Base-by-base conservation (phyloP, 2,797 vertebrate genomes). In the Eulemur mongoz region DNA sequence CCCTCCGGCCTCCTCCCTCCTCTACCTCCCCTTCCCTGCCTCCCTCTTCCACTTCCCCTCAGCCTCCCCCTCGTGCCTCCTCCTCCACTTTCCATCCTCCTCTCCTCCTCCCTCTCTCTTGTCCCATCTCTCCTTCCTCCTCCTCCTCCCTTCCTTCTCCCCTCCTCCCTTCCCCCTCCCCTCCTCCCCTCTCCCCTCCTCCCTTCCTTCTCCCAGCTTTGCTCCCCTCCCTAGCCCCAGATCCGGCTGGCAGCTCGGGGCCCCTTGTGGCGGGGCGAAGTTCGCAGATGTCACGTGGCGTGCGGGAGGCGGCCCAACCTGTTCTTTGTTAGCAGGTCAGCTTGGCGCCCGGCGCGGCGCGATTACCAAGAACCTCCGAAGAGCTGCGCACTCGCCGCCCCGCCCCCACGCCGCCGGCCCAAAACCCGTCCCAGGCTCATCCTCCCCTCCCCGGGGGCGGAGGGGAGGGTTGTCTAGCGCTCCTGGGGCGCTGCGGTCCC, bases 301-400 rank as follows among this genome's bases (percentile, higher is more conserved):
- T n/a, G n/a, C n/a, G 99, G 99, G 99, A 98, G 97, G 98, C 98
- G 98, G 98, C 99, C 98, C 98, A 99, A 99, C 98, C 99, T 99
- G 99, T 99, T 99, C 99, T 99, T 98, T 99, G 99, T 99, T 99
- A 98, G 98, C 99, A 99, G 99, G 99, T 99, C 99, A 99, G 98
- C 92, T 98, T 98, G 95, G 98, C 98, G 98, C 98, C 98, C 98
- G 97, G 93, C 98, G 98, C 98, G 4, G 17, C 43, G 98, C 98
- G 98, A 97, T 95, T 99, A 99, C 99, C 99, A 94, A 95, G 98
- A 73, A 97, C 10, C 93, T 76, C 94, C 76, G 98, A 99, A 98
- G 98, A 99, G 99, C 98, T 0, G 98, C 7, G 99, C 99, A 99
- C 91, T 83, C 0, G 3, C 25, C 57, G 25, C 76, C 52, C 70